These are phyloP conservation scores for Argyrosomus regius DNA, from an alignment of 2,797 vertebrate genomes.

Conservation along the genomic window DNA sequence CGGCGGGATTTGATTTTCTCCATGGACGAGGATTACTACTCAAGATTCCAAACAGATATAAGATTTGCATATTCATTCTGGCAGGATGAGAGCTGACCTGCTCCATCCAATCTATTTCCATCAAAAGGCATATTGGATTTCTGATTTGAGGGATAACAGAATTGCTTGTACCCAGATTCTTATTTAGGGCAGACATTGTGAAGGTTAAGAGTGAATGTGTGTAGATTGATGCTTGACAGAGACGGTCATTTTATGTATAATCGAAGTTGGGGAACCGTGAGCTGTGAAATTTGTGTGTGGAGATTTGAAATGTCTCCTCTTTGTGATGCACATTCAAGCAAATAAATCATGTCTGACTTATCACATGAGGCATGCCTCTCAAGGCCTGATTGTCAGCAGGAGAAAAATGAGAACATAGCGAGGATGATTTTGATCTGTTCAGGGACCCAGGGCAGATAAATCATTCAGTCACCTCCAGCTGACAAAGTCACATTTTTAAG, in stretches of 20 bases:
- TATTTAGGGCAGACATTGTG: slow-evolving; percentile 50
- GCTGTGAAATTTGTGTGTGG: slow-evolving; percentile 51
- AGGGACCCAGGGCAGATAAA: slow-evolving; percentile 39
- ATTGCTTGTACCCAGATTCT: slow-evolving; percentile 41
- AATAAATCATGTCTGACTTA: slow-evolving; percentile 68
- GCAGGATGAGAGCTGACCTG: slow-evolving; percentile 51
- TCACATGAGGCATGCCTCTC: slow-evolving; percentile 47
- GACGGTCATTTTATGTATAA: slow-evolving; percentile 47
- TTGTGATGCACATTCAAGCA: slow-evolving; percentile 53
- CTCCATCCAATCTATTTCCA: slow-evolving; percentile 49
- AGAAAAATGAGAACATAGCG: slow-evolving; percentile 58
- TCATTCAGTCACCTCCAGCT: slow-evolving; percentile 56
- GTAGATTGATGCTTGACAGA: slow-evolving; percentile 41
- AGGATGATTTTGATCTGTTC: slow-evolving; percentile 62
- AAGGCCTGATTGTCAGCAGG: slow-evolving; percentile 62
- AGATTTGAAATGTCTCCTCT: slow-evolving; percentile 47
- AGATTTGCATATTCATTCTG: slow-evolving; percentile 66
- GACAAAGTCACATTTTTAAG: slow-evolving; percentile 48
- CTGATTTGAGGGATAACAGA: slow-evolving; percentile 58
- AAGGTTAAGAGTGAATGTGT: slow-evolving; percentile 53
- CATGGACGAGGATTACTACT: slow-evolving; percentile 55
- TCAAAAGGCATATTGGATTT: slow-evolving; percentile 64
- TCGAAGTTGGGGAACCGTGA: slow-evolving; percentile 45
- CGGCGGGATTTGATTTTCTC: slow-evolving; percentile 50
- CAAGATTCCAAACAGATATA: slow-evolving; percentile 40